Conservation (phyloP, 2,113 vertebrate species). For the Lophura nycthemera region DNA sequence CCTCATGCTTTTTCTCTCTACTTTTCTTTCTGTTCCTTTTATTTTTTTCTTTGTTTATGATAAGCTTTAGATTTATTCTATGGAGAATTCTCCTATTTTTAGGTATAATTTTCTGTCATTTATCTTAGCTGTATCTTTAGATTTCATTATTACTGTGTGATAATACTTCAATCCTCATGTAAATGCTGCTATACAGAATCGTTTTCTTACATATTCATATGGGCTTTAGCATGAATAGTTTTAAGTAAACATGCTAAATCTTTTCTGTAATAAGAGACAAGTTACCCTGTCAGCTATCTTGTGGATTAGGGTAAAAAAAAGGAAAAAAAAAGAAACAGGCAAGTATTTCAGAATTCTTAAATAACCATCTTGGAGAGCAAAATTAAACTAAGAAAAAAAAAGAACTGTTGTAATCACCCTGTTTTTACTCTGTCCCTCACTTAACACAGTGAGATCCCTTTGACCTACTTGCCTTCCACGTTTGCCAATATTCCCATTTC, state of each 20-base stretch:
- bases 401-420: not conserved
- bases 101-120: not conserved
- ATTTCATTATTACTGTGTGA: not conserved
- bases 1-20: not conserved
- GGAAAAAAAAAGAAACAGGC: not conserved
- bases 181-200: not conserved
- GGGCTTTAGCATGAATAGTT: not conserved
- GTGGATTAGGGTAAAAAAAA: not conserved
- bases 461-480: not conserved
- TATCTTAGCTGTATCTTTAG: not conserved
- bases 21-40: not conserved
- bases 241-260: conserved; percentile 17
- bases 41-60: not conserved
- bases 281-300: not conserved
- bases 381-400: not conserved
- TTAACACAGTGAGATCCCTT: not conserved
- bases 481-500: not conserved
- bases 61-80: conserved; percentile 6
- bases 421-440: not conserved
- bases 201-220: conserved; percentile 5
- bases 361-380: not conserved
- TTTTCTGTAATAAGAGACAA: not conserved
- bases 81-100: not conserved
- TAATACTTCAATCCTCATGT: not conserved
- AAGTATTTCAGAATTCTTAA: not conserved